These are phyloP conservation scores for Canis aureus DNA, from an alignment of 2,113 vertebrate species.

Conservation along the genomic window DNA sequence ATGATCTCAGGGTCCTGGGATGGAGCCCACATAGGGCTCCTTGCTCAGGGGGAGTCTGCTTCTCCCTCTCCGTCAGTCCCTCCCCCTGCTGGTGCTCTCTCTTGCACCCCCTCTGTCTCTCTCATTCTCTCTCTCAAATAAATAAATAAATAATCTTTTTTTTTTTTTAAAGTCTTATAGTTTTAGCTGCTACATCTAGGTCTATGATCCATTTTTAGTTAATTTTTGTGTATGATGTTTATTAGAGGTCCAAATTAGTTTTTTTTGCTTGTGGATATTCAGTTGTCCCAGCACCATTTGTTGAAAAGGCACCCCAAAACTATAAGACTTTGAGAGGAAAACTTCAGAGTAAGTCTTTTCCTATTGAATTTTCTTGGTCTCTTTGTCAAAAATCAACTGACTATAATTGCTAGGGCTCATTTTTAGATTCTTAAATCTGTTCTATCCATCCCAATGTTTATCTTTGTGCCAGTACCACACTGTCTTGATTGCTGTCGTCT, in stretches of 20 bases:
- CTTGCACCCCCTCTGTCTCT: no score
- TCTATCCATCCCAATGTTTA: background rate
- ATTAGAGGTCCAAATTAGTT: background rate
- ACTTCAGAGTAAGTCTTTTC: background rate
- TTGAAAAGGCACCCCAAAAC: background rate
- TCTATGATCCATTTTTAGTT: background rate
- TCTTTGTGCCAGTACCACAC: background rate
- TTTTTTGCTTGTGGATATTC: background rate
- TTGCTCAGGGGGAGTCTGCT: background rate
- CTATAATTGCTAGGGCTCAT: background rate
- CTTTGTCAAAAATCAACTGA: constrained; percentile 36
- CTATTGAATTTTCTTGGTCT: background rate
- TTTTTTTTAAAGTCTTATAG: background rate
- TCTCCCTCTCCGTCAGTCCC: background rate
- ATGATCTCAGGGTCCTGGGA: background rate
- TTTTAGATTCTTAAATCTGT: background rate
- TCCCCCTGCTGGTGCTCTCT: background rate
- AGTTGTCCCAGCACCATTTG: background rate
- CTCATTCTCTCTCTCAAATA: background rate
- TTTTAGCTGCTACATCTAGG: background rate
- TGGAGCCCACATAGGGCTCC: background rate
- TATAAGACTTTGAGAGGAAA: no score
- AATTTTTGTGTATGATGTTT: constrained; percentile 12
- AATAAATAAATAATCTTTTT: background rate
- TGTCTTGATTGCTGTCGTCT: background rate